Conservation (phyloP, 2,113 vertebrate genomes). For the Mormyrus lacerda region DNA sequence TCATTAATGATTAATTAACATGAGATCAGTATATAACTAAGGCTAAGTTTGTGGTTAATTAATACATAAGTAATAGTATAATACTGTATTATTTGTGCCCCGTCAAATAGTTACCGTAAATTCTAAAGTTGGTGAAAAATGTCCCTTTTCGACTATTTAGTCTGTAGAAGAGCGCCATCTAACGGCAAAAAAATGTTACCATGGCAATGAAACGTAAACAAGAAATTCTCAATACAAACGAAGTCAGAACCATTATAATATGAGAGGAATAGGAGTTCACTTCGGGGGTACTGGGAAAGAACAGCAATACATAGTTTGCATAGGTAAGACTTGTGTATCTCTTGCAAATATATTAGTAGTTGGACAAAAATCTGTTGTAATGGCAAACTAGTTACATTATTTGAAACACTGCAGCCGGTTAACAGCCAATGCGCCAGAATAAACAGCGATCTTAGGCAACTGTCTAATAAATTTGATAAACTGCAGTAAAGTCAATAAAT, state of each 20-base stretch:
- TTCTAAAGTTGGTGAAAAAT: background rate
- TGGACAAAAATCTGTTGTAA: background rate
- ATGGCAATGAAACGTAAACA: constrained; percentile 31
- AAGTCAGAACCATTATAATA: background rate
- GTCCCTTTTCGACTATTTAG: background rate
- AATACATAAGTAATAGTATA: background rate
- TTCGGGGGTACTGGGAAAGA: background rate
- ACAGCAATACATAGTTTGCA: background rate
- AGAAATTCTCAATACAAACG: background rate
- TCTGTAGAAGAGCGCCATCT: constrained; percentile 22
- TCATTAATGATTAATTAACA: background rate
- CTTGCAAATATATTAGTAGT: background rate
- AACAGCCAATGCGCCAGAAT: background rate
- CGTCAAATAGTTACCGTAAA: background rate
- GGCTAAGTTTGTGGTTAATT: background rate
- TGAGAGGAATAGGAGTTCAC: background rate
- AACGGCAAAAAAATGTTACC: constrained; percentile 17
- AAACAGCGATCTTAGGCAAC: background rate
- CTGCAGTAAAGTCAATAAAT: background rate
- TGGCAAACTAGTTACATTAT: background rate
- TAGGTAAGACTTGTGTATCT: background rate
- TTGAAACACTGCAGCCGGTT: background rate
- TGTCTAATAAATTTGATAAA: background rate
- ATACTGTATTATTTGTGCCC: background rate
- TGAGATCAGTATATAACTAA: background rate